Conservation (phyloP, 35 echinoderm and acorn worm species). For the Diadema setosum region DNA sequence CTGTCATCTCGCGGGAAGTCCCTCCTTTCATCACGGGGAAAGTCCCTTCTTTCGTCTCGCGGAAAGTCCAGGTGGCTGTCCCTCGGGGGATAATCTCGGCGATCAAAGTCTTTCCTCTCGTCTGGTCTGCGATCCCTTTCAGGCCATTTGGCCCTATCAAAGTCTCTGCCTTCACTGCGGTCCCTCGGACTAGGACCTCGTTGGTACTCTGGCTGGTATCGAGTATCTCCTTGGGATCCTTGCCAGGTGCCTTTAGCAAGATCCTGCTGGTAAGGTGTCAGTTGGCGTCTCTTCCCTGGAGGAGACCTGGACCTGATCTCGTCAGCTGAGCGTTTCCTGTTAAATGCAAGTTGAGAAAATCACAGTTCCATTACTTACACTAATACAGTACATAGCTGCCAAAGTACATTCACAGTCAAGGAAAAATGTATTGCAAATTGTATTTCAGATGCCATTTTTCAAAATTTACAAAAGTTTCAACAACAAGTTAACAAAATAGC, state of each 20-base stretch:
- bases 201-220: conserved; percentile 17
- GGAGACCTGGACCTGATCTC: neutral
- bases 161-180: neutral
- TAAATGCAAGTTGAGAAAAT: too few species aligned
- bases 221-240: neutral
- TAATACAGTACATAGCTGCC: too few species aligned
- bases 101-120: neutral
- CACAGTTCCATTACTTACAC: too few species aligned
- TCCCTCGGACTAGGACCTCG: neutral
- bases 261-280: neutral
- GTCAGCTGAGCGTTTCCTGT: too few species aligned
- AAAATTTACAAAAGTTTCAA: too few species aligned
- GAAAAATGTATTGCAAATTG: too few species aligned
- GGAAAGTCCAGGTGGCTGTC: neutral
- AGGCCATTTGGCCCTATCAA: neutral
- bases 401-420: too few species aligned
- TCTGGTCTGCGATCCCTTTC: neutral
- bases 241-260: conserved; percentile 1
- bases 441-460: too few species aligned
- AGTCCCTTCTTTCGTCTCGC: neutral
- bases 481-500: too few species aligned
- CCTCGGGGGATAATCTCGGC: neutral
- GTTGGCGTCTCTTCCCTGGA: neutral
- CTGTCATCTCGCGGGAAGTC: neutral
- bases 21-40: neutral